Evolutionary conservation across 1,140 invertebrate species (phyloP).

Genomic region (Eumeta japonica): DNA sequence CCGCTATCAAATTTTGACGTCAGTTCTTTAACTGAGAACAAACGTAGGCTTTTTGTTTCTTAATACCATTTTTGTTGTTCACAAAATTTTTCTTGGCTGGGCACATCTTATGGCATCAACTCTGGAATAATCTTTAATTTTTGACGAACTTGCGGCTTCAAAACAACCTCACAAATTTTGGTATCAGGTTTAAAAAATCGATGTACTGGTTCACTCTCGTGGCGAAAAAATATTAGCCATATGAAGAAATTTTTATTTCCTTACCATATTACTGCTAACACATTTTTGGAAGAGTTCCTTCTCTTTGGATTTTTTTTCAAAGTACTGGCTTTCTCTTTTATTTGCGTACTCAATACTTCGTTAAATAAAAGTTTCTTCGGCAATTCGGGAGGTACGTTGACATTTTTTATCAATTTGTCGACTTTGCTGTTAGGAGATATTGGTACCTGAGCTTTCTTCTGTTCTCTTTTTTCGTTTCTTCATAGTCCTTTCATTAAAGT

Average conservation of each 20-base stretch:
- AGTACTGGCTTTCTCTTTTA: no score
- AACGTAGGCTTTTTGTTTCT: conserved; percentile 16
- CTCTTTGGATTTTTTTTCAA: no score
- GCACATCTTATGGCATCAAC: conserved; percentile 20
- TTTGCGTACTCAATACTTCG: no score
- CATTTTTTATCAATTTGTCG: no score
- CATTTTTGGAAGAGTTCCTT: no score
- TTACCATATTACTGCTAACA: no score
- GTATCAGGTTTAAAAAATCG: conserved; percentile 16
- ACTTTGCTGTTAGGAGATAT: no score
- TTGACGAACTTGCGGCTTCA: conserved; percentile 15
- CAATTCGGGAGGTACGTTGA: no score
- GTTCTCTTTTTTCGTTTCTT: no score
- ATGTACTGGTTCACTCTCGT: conserved; percentile 12
- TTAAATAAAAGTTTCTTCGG: no score
- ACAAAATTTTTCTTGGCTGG: conserved; percentile 16
- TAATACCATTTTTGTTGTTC: conserved; percentile 13
- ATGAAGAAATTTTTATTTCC: conserved; percentile 14
- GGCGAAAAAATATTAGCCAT: conserved; percentile 14
- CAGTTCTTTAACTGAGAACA: conserved; percentile 10
- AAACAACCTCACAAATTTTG: conserved; percentile 15
- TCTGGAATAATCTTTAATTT: conserved; percentile 16
- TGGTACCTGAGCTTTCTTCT: no score
- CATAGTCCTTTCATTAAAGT: no score
- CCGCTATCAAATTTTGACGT: conserved; percentile 7